Conservation (phyloP, 2,113 vertebrate genomes). For the Cyanocitta stelleri region DNA sequence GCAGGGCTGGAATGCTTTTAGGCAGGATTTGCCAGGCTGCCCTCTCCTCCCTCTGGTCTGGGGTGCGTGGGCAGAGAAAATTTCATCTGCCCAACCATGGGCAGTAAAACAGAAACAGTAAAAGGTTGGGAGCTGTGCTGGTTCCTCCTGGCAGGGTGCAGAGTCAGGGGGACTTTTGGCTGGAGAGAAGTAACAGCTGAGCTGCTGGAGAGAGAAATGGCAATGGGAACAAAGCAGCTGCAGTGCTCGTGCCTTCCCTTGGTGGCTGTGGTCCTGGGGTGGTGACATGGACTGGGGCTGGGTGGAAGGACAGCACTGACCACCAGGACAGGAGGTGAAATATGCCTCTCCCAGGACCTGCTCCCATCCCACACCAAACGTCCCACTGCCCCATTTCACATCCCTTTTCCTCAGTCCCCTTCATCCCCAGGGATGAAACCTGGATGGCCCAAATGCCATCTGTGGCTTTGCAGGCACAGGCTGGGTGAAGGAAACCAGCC, state of each 20-base stretch:
- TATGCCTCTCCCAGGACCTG: background rate
- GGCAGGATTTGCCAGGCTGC: background rate
- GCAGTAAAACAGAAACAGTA: background rate
- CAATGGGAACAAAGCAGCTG: background rate
- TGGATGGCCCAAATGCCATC: background rate
- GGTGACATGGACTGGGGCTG: background rate
- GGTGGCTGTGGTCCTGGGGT: background rate
- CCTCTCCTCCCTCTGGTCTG: background rate
- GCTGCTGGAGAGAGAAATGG: background rate
- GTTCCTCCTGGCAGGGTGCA: background rate
- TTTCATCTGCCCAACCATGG: fast-evolving
- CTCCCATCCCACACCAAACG: background rate
- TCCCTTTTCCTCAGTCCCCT: background rate
- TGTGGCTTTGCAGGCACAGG: background rate
- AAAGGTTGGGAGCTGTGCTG: background rate
- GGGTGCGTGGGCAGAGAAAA: background rate
- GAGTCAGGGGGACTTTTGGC: background rate
- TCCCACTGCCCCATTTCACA: background rate
- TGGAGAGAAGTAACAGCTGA: background rate
- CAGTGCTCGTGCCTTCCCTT: fast-evolving
- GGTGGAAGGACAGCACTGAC: background rate
- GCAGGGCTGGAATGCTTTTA: background rate
- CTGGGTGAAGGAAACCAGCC: background rate
- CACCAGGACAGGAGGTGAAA: background rate
- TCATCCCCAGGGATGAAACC: background rate